Evolutionary conservation across 1,140 invertebrate genomes (phyloP).

Genomic region (Achatina immaculata): DNA sequence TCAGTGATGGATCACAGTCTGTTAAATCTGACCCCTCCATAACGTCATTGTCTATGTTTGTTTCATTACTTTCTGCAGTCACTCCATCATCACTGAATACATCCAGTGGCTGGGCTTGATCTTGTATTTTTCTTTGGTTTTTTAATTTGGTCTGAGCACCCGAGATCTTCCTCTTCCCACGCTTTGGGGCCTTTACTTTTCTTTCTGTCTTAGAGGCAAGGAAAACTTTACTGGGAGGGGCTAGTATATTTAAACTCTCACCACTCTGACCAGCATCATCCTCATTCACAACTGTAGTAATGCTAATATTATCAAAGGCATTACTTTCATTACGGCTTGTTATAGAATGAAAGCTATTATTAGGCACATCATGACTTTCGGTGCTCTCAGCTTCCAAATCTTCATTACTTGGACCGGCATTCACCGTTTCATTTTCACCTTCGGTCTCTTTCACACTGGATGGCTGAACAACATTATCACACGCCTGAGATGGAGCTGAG

Average conservation of each 20-base stretch:
- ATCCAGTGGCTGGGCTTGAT: too few species aligned
- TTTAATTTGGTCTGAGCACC: slow-evolving; percentile 16
- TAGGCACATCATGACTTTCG: not conserved
- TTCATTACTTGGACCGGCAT: too few species aligned
- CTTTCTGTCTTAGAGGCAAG: too few species aligned
- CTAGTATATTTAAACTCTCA: not conserved
- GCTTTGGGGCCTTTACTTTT: not conserved
- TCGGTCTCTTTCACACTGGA: not conserved
- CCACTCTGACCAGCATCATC: not conserved
- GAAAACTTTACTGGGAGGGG: not conserved
- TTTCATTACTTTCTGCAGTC: not conserved
- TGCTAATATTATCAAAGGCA: not conserved
- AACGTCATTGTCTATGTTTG: not conserved
- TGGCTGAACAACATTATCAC: not conserved
- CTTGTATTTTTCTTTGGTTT: slow-evolving; percentile 11
- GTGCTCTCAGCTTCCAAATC: not conserved
- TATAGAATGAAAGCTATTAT: too few species aligned
- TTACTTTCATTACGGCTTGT: not conserved
- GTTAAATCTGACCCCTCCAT: not conserved
- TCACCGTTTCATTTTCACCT: too few species aligned
- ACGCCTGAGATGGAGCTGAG: too few species aligned
- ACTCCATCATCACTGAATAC: not conserved
- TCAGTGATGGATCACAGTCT: not conserved
- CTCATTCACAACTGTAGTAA: not conserved
- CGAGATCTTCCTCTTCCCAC: slow-evolving; percentile 10